Evolutionary conservation across 2,888 invertebrate species (phyloP).

Genomic region (Nebria brevicollis): DNA sequence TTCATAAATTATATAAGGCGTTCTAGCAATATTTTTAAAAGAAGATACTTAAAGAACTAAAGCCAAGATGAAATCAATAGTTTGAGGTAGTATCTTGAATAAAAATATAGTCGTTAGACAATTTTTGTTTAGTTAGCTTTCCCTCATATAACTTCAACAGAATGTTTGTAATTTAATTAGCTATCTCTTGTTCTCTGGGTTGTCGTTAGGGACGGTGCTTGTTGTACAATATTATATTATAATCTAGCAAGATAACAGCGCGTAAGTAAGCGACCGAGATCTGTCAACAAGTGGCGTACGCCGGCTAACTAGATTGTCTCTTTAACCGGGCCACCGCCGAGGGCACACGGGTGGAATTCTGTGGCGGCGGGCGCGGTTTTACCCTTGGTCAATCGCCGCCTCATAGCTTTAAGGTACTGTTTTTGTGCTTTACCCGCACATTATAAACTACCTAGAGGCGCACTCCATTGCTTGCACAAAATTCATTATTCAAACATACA

Average conservation of each 20-base stretch:
- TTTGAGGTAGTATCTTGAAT: too few species aligned
- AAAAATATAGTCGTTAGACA: too few species aligned
- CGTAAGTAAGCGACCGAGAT: conserved; percentile 12
- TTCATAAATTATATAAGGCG: too few species aligned
- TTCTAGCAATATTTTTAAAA: too few species aligned
- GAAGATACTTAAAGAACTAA: too few species aligned
- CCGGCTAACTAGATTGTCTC: background rate
- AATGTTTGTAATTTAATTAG: too few species aligned
- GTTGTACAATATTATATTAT: conserved; percentile 8
- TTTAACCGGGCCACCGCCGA: background rate
- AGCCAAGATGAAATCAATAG: too few species aligned
- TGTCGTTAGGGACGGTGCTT: background rate
- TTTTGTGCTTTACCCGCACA: conserved; percentile 6
- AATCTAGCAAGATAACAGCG: conserved; percentile 15
- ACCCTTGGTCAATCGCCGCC: conserved; percentile 7
- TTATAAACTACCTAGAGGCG: background rate
- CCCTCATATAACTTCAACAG: too few species aligned
- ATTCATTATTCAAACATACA: too few species aligned
- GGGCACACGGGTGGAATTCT: background rate
- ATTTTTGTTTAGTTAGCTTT: too few species aligned
- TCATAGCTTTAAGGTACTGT: conserved; percentile 5
- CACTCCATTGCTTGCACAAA: too few species aligned
- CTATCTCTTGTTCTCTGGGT: background rate
- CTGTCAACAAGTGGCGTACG: conserved; percentile 13
- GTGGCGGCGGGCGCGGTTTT: background rate